phyloP scores from a whole-genome alignment of 2,797 vertebrate species.

The Rhabdomys pumilio region DNA sequence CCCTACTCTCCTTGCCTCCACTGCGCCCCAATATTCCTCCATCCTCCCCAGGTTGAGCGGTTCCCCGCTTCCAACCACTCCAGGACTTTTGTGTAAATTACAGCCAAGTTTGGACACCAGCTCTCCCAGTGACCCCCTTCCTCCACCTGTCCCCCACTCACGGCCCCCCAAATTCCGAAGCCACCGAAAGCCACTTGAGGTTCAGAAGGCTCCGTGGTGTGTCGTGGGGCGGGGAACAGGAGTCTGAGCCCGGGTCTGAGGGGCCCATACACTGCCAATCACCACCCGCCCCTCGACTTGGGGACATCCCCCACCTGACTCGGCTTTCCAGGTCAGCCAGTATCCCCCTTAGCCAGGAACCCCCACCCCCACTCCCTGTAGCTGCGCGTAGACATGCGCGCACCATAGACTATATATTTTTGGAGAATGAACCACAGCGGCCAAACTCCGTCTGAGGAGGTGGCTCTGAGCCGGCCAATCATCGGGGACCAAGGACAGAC shows the following conservation, averaged over 20 bases:
- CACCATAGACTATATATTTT: constrained; percentile 87
- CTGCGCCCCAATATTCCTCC: constrained; percentile 53
- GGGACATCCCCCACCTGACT: constrained; percentile 73
- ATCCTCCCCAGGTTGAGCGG: constrained; percentile 85
- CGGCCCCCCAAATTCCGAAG: constrained; percentile 65
- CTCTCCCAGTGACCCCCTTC: constrained; percentile 63
- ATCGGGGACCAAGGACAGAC: constrained; percentile 68
- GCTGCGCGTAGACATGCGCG: constrained; percentile 80
- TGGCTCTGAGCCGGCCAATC: constrained; percentile 80
- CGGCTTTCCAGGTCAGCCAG: constrained; percentile 65
- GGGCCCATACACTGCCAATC: constrained; percentile 48
- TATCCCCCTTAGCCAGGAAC: constrained; percentile 20
- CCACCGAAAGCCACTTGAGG: background rate
- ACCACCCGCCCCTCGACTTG: background rate
- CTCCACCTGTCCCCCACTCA: constrained; percentile 44
- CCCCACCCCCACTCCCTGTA: constrained; percentile 79
- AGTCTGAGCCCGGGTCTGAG: constrained; percentile 14
- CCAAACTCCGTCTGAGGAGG: constrained; percentile 87
- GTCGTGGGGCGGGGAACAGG: background rate
- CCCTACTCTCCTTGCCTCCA: background rate
- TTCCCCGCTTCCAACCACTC: constrained; percentile 74
- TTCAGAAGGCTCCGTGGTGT: constrained; percentile 6
- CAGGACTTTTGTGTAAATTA: constrained; percentile 87
- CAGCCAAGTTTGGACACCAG: constrained; percentile 84
- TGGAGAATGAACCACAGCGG: constrained; percentile 88